Percentiles rank a stretch among this genome's conserved stretches.
These are phyloP conservation scores for Phalangium opilio DNA, from an alignment of 2,888 invertebrate species.

Conservation along the genomic window DNA sequence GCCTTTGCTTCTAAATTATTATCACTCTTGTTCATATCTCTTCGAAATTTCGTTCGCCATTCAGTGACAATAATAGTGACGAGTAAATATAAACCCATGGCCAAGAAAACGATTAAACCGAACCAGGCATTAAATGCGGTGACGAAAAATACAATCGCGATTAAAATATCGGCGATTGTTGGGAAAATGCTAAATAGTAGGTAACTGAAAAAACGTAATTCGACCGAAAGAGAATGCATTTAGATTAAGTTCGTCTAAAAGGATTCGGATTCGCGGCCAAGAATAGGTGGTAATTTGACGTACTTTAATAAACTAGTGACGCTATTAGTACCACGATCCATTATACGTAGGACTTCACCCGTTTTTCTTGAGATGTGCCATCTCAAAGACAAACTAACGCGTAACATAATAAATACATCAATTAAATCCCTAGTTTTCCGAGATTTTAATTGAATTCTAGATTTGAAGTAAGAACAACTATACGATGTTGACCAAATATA, in stretches of 20 bases:
- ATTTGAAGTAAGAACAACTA: too few relatives aligned
- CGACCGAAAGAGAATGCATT: too few relatives aligned
- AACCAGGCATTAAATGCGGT: constrained; percentile 82
- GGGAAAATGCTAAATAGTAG: constrained; percentile 85
- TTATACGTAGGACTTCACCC: constrained; percentile 86
- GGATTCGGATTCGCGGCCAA: too few relatives aligned
- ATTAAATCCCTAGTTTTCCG: too few relatives aligned
- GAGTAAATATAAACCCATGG: constrained; percentile 87
- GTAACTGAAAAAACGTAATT: constrained; percentile 29
- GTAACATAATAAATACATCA: background rate
- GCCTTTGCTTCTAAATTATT: constrained; percentile 81
- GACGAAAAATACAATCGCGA: constrained; percentile 80
- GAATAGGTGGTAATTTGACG: too few relatives aligned
- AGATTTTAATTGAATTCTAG: too few relatives aligned
- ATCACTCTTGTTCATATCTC: constrained; percentile 85
- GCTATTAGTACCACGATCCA: constrained; percentile 94
- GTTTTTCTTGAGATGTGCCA: constrained; percentile 95
- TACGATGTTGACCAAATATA: too few relatives aligned
- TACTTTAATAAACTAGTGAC: constrained; percentile 85
- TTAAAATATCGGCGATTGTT: constrained; percentile 78
- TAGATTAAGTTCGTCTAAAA: constrained; percentile 1
- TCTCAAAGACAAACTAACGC: constrained; percentile 53
- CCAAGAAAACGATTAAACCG: constrained; percentile 80
- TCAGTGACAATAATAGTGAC: constrained; percentile 82
- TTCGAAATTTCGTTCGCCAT: constrained; percentile 90